Evolutionary conservation across 2,888 invertebrate species (phyloP).

Genomic region (Eupithecia subfuscata): DNA sequence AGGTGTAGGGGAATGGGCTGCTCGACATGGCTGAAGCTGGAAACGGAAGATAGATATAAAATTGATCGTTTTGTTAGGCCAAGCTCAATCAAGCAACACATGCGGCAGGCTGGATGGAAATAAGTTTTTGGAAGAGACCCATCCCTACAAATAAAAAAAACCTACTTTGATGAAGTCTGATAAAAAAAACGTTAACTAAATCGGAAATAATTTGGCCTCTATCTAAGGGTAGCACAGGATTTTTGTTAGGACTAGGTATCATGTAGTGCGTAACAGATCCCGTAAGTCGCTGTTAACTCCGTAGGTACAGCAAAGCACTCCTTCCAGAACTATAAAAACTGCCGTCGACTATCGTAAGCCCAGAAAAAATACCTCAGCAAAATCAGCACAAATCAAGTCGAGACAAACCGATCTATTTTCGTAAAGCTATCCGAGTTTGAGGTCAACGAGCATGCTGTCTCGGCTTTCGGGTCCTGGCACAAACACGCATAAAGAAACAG

Average conservation of each 20-base stretch:
- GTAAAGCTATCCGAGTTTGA: conserved; percentile 6
- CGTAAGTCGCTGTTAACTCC: neutral
- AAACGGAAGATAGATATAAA: conserved; percentile 7
- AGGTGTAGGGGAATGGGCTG: conserved; percentile 84
- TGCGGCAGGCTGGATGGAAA: neutral
- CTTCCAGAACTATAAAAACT: neutral
- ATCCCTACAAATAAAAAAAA: no score
- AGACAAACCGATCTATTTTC: conserved; percentile 6
- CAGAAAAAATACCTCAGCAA: neutral
- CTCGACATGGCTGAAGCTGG: conserved; percentile 64
- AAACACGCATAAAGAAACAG: conserved; percentile 8
- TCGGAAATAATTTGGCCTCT: no score
- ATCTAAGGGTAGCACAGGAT: no score
- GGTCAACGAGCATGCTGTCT: conserved; percentile 14
- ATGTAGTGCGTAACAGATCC: neutral
- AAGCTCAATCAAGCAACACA: neutral
- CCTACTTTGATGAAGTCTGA: no score
- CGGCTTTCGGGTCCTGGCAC: neutral
- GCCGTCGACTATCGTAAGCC: neutral
- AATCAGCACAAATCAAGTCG: neutral
- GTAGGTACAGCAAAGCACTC: neutral
- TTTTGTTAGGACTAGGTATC: no score
- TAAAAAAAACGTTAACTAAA: no score
- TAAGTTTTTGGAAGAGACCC: neutral
- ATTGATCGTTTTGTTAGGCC: neutral